These are phyloP conservation scores for Trimorus sp. DNA, from an alignment of 2,888 invertebrate genomes.

Conservation along the genomic window DNA sequence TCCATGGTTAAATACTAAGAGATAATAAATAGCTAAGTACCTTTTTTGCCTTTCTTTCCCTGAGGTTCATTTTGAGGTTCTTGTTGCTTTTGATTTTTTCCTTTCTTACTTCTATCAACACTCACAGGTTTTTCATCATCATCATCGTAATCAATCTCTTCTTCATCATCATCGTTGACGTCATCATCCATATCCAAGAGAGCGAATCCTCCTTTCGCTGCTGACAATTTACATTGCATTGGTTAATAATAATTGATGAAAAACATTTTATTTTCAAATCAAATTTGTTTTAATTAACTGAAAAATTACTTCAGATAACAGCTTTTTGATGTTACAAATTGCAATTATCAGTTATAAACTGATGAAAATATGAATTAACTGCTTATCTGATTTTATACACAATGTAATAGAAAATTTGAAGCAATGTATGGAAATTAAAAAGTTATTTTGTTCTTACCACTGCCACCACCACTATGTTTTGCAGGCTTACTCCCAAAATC, in stretches of 20 bases:
- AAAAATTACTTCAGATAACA: too few species aligned
- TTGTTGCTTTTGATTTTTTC: constrained; percentile 81
- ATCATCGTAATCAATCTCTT: constrained; percentile 71
- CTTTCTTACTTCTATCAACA: constrained; percentile 75
- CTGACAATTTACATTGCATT: constrained; percentile 52
- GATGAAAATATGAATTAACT: too few species aligned
- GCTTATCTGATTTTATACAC: too few species aligned
- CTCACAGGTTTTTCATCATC: constrained; percentile 82
- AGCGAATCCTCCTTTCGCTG: constrained; percentile 84
- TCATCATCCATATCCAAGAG: constrained; percentile 85
- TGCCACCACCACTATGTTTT: constrained; percentile 53
- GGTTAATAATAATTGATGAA: neutral
- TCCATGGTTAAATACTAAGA: too few species aligned
- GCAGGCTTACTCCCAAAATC: constrained; percentile 55
- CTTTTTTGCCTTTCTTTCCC: constrained; percentile 88
- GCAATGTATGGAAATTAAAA: too few species aligned
- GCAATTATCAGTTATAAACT: too few species aligned
- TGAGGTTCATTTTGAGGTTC: constrained; percentile 72
- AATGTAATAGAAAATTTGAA: too few species aligned
- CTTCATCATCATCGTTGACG: constrained; percentile 80
- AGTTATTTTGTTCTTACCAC: neutral
- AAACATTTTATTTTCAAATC: neutral
- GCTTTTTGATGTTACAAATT: too few species aligned
- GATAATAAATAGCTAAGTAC: constrained; percentile 67
- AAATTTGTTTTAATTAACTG: too few species aligned